phyloP scores from a whole-genome alignment of 2,888 invertebrate species.

The Drosophila demipolita region DNA sequence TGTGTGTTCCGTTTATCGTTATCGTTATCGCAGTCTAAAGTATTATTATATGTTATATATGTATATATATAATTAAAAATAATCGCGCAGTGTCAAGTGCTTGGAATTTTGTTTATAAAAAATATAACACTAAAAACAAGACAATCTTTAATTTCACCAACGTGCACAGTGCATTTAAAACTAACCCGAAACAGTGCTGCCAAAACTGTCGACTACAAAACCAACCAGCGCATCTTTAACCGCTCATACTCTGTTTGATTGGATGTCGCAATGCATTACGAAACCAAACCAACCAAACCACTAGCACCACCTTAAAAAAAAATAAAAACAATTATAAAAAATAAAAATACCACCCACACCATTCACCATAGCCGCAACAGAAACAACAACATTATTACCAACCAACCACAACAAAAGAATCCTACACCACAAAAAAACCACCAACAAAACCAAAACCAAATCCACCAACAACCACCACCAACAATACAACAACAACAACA shows the following conservation, averaged over 20 bases:
- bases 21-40: conserved; percentile 28
- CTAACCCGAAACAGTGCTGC: conserved; percentile 54
- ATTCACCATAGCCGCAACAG: conserved; percentile 60
- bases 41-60: background rate
- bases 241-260: conserved; percentile 52
- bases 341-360: conserved; percentile 54
- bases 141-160: background rate
- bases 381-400: conserved; percentile 31
- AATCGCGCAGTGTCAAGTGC: conserved; percentile 51
- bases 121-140: background rate
- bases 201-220: conserved; percentile 39
- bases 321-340: conserved; percentile 12
- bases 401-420: conserved; percentile 47
- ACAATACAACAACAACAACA: conserved; percentile 50
- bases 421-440: conserved; percentile 56
- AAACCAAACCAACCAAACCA: conserved; percentile 38
- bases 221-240: conserved; percentile 57
- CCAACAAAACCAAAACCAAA: conserved; percentile 23
- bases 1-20: conserved; percentile 53
- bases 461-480: conserved; percentile 34
- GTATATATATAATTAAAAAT: conserved; percentile 2
- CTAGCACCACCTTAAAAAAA: conserved; percentile 33
- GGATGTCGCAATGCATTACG: conserved; percentile 38
- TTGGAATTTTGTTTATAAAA: conserved; percentile 19
- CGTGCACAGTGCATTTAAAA: conserved; percentile 60